A percentile compares a stretch with the other conserved stretches of the same genome.
These are phyloP conservation scores for Berghia stephanieae DNA, from an alignment of 1,140 invertebrate species.

Conservation along the genomic window DNA sequence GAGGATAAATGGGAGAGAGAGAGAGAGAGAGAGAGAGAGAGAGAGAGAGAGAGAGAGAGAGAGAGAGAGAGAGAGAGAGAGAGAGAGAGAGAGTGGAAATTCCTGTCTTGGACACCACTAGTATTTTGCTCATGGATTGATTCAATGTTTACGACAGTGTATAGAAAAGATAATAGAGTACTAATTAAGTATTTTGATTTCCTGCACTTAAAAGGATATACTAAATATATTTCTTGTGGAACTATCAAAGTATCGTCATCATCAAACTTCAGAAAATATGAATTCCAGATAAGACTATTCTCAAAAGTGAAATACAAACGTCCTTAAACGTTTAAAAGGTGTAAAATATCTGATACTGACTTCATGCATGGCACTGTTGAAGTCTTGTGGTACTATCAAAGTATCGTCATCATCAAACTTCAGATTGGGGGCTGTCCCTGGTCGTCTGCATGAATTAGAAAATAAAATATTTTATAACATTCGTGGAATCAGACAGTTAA, in stretches of 20 bases:
- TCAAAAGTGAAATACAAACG: no score
- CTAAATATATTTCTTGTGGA: neutral
- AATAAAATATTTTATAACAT: no score
- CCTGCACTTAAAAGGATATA: no score
- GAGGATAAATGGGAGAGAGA: neutral
- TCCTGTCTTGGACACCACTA: no score
- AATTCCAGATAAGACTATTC: neutral
- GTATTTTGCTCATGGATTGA: no score
- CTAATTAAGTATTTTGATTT: no score
- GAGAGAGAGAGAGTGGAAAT: no score
- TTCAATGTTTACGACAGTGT: no score
- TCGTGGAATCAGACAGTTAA: no score
- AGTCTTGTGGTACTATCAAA: slow-evolving; percentile 56
- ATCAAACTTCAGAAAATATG: neutral
- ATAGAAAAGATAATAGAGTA: no score
- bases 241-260: neutral
- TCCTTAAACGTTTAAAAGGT: neutral
- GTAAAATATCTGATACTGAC: slow-evolving; percentile 25
- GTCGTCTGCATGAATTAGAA: slow-evolving; percentile 45
- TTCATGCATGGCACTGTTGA: slow-evolving; percentile 55
- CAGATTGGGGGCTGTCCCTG: slow-evolving; percentile 39
- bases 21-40: neutral
- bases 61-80: no score
- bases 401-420: slow-evolving; percentile 50
- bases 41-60: neutral